These are phyloP conservation scores for Atrina japonica DNA, from an alignment of 2,888 invertebrate species.

Conservation along the genomic window DNA sequence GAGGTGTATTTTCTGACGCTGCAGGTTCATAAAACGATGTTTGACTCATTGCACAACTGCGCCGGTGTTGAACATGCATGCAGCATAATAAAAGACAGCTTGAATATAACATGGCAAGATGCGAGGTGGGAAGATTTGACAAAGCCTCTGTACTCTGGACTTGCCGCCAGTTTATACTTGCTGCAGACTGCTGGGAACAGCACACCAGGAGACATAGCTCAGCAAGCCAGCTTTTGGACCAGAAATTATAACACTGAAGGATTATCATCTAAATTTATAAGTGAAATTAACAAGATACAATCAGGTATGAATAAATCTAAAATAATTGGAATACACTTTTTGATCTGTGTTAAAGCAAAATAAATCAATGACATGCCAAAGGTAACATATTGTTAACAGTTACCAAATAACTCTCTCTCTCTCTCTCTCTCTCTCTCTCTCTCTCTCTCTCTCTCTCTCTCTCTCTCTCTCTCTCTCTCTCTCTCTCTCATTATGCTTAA, in stretches of 20 bases:
- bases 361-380: no score
- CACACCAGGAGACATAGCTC: constrained; percentile 14
- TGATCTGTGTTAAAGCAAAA: no score
- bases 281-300: constrained; percentile 5
- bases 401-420: no score
- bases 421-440: no score
- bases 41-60: constrained; percentile 20
- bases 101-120: constrained; percentile 20
- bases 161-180: constrained; percentile 28
- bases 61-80: not conserved
- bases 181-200: constrained; percentile 10
- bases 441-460: no score
- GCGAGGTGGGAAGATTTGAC: constrained; percentile 24
- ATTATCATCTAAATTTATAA: not conserved
- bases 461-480: no score
- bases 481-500: no score
- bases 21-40: constrained; percentile 14
- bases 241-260: constrained; percentile 20
- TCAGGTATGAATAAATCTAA: not conserved
- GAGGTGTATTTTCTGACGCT: no score
- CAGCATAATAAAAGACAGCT: not conserved
- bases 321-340: no score
- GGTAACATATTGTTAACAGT: no score
- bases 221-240: constrained; percentile 27
- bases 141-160: constrained; percentile 38